These are phyloP conservation scores for Charadrius vociferus DNA, from an alignment of 2,113 vertebrate genomes.

Conservation along the genomic window DNA sequence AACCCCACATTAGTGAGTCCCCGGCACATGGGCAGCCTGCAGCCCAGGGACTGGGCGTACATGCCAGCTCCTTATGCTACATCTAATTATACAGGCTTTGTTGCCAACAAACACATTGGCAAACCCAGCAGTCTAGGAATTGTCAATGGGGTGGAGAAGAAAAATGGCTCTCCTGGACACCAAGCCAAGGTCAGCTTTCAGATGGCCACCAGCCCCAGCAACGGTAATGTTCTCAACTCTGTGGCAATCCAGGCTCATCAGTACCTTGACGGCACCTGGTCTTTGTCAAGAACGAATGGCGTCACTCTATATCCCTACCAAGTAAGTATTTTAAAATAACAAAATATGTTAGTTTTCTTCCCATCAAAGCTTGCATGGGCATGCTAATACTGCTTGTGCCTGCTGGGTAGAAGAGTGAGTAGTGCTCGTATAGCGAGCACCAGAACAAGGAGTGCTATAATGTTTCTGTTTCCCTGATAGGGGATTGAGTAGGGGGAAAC, in stretches of 20 bases:
- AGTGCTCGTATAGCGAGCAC: not conserved
- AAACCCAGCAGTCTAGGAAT: conserved; percentile 92
- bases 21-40: conserved; percentile 75
- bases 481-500: not conserved
- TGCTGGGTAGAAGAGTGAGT: not conserved
- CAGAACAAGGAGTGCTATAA: not conserved
- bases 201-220: conserved; percentile 84
- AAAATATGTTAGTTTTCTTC: fast-evolving
- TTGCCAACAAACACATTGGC: conserved; percentile 79
- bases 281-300: conserved; percentile 86
- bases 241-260: conserved; percentile 89
- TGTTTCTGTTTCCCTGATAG: not conserved
- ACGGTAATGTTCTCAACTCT: conserved; percentile 81
- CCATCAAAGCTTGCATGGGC: not conserved
- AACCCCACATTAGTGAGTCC: conserved; percentile 74
- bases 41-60: conserved; percentile 82
- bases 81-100: conserved; percentile 77
- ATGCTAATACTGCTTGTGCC: not conserved
- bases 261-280: conserved; percentile 83
- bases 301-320: conserved; percentile 96
- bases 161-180: conserved; percentile 84
- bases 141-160: conserved; percentile 86
- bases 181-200: conserved; percentile 82
- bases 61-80: conserved; percentile 78
- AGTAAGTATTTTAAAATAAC: conserved; percentile 74